phyloP scores from a whole-genome alignment of 1,140 invertebrate species.

The Drosophila sp. region DNA sequence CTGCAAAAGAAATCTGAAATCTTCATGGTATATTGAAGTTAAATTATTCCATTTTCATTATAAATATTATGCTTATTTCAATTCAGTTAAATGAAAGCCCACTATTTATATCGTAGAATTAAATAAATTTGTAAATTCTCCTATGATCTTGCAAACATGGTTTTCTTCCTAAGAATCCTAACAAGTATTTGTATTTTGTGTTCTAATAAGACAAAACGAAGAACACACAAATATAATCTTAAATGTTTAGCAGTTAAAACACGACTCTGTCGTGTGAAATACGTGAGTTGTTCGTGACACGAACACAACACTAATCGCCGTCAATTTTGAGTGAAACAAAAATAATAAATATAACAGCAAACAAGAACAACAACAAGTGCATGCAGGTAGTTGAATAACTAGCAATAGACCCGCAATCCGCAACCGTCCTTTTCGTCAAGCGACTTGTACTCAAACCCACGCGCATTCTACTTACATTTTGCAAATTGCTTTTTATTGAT shows the following conservation, averaged over 20 bases:
- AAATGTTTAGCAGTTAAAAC: neutral
- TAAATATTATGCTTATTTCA: too few relatives aligned
- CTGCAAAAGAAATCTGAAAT: too few relatives aligned
- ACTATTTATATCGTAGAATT: too few relatives aligned
- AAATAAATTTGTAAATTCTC: too few relatives aligned
- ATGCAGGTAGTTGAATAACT: conserved; percentile 65
- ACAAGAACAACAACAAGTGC: conserved; percentile 54
- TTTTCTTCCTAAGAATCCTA: too few relatives aligned
- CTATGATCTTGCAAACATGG: too few relatives aligned
- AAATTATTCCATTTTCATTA: too few relatives aligned
- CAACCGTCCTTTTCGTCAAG: conserved; percentile 8
- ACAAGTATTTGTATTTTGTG: too few relatives aligned
- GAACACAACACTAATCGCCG: conserved; percentile 22
- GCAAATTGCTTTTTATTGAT: conserved; percentile 82
- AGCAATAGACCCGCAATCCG: neutral
- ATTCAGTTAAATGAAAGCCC: too few relatives aligned
- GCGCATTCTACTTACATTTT: conserved; percentile 65
- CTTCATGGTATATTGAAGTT: too few relatives aligned
- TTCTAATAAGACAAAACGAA: neutral
- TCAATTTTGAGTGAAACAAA: conserved; percentile 57
- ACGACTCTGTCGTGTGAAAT: neutral
- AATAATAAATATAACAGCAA: conserved; percentile 49
- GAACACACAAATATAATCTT: too few relatives aligned
- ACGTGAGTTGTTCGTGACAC: conserved; percentile 17
- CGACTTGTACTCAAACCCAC: conserved; percentile 53